Conservation (phyloP, 1,140 invertebrate species). For the Bombus balteatus region DNA sequence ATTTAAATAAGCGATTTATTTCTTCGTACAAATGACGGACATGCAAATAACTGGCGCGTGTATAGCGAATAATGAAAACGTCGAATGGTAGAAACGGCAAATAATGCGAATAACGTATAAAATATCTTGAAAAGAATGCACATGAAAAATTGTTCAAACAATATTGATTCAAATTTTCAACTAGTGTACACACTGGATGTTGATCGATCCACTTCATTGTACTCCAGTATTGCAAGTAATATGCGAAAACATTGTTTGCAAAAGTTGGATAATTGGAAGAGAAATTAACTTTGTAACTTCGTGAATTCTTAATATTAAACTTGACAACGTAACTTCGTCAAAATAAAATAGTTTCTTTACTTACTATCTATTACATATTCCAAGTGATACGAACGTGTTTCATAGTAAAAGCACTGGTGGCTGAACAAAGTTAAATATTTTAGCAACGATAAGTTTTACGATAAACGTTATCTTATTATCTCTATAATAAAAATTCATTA, state of each 20-base stretch:
- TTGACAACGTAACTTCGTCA: no score
- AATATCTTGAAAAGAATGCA: neutral
- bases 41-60: conserved; percentile 11
- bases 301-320: no score
- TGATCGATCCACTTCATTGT: neutral
- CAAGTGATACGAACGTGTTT: no score
- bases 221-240: neutral
- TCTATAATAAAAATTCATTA: no score
- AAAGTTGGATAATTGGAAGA: neutral
- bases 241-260: neutral
- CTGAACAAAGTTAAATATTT: no score
- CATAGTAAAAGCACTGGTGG: no score
- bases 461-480: no score
- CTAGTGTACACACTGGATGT: neutral
- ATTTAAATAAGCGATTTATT: neutral
- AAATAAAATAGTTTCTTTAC: no score
- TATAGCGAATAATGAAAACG: neutral
- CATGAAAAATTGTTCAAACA: neutral
- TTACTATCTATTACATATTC: no score
- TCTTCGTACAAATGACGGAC: neutral
- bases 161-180: neutral
- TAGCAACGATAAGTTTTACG: no score
- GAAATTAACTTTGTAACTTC: no score
- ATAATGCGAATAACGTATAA: neutral
- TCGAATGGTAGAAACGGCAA: neutral